Evolutionary conservation across 2,797 vertebrate genomes (phyloP), one percentile per base, ranked within the genome.

Genomic region (Sebastes taczanowskii): DNA sequence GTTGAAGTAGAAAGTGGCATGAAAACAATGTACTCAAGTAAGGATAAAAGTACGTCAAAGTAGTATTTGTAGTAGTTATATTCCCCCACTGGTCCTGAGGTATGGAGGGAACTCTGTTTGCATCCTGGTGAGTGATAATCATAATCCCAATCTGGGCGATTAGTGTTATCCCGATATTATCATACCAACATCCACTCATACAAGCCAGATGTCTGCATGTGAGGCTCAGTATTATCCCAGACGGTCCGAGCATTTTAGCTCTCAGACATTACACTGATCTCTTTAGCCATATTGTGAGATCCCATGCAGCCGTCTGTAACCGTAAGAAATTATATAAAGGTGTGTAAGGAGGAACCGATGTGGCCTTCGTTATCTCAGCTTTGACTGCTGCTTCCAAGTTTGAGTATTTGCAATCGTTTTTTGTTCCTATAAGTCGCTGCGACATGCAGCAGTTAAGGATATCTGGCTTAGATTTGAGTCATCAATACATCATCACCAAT

Each of bases 101-200:
- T 74, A 61, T n/a, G 3, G 16, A 46, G 18, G 46, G 22, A 62
- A 30, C 23, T 77, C 55, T 52, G 58, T 66, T 80, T 82, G 53
- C 83, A 63, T 64, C 73, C 84, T 66, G 25, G 34, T 61, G n/a
- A 74, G 64, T 73, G 71, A 78, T 90, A 74, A 85, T 82, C 77
- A 77, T 90, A 89, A 93, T 91, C 87, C 83, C 42, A 80, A 84
- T 91, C 85, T 88, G 80, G 52, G 56, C 7, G 65, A 89, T 89
- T 85, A 82, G 66, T 85, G 85, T 85, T 76, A 91, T 88, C 88
- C 83, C 77, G 71, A 88, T 79, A 86, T 81, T 35, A 90, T 87
- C 80, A 30, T 65, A 82, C 34, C 65, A 86, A 86, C 78, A 89
- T 86, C 69, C 64, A 68, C 64, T 76, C 27, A 59, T 60, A 72